Conservation (phyloP, 2,888 invertebrate species). For the Apotomis capreana region DNA sequence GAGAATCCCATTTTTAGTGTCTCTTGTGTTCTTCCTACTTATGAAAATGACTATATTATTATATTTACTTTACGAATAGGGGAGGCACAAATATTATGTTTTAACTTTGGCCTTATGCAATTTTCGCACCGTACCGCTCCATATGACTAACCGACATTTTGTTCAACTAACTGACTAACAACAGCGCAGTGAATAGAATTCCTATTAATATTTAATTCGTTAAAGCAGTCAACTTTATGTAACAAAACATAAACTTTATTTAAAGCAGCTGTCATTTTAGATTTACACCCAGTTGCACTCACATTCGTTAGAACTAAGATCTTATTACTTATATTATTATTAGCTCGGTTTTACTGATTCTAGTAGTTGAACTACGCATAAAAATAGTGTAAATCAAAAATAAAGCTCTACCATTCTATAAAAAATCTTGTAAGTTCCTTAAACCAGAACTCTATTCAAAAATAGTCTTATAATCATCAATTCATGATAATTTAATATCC, state of each 20-base stretch:
- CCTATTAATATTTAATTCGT: conserved; percentile 56
- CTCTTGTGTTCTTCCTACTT: no score
- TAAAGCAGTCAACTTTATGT: conserved; percentile 42
- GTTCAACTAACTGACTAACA: conserved; percentile 76
- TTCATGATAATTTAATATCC: no score
- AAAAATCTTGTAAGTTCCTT: no score
- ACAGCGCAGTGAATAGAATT: conserved; percentile 63
- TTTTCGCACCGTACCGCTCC: conserved; percentile 36
- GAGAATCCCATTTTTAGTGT: no score
- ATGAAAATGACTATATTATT: no score
- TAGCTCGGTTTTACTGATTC: background rate
- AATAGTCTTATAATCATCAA: no score
- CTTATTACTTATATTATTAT: background rate
- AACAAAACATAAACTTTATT: conserved; percentile 38
- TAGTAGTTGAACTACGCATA: no score
- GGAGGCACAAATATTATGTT: no score
- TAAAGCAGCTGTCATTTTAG: conserved; percentile 22
- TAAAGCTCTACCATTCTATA: no score
- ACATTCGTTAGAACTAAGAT: background rate
- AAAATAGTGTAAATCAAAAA: no score
- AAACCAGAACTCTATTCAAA: no score
- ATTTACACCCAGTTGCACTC: background rate
- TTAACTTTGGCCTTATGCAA: background rate
- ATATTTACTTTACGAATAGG: no score
- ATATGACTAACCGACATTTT: conserved; percentile 78